A percentile compares a stretch with the other conserved stretches of the same genome.
phyloP scores from a whole-genome alignment of 2,113 vertebrate genomes.

The Nicator chloris region DNA sequence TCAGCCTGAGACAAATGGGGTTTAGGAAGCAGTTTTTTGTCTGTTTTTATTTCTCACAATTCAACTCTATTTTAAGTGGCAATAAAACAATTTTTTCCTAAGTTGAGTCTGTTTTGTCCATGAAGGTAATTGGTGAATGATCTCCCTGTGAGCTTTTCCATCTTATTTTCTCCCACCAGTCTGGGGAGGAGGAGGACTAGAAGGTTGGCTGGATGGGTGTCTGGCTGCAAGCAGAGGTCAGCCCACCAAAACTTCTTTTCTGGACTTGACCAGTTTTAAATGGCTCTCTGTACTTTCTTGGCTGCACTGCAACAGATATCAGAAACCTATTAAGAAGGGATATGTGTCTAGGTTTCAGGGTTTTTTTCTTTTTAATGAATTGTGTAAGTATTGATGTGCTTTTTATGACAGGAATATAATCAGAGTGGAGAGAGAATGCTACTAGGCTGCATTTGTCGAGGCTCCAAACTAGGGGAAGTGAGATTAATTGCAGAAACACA shows the following conservation, averaged over 20 bases:
- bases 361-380: neutral
- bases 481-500: neutral
- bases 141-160: neutral
- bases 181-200: neutral
- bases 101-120: neutral
- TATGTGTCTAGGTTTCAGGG: neutral
- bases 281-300: neutral
- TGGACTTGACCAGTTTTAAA: neutral
- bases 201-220: neutral
- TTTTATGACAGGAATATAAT: neutral
- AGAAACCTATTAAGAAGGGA: neutral
- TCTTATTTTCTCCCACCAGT: neutral
- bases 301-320: neutral
- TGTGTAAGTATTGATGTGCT: neutral
- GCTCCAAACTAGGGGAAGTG: neutral
- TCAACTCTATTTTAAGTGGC: neutral
- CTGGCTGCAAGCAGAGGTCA: neutral
- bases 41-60: neutral
- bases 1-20: neutral
- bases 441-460: neutral
- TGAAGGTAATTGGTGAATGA: neutral
- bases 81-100: neutral
- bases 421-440: neutral
- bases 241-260: neutral
- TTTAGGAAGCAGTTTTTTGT: neutral